These are phyloP conservation scores for Eubucco bourcierii DNA, from an alignment of 2,113 vertebrate genomes.

Conservation along the genomic window DNA sequence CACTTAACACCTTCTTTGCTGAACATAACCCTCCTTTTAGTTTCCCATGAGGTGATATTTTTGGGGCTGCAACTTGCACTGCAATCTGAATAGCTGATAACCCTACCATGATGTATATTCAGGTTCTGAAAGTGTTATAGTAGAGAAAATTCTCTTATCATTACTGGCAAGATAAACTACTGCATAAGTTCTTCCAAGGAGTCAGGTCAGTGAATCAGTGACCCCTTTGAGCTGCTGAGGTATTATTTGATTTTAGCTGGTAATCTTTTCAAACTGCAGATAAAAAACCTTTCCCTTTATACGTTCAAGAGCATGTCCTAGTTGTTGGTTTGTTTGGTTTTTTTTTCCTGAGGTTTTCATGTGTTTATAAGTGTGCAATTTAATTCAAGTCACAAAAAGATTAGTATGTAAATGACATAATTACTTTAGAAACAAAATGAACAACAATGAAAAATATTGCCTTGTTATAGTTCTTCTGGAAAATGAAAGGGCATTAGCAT, in stretches of 20 bases:
- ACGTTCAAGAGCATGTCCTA: neutral
- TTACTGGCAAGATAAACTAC: neutral
- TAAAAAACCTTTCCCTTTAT: neutral
- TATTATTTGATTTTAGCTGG: neutral
- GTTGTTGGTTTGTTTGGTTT: too few species aligned
- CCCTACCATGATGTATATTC: neutral
- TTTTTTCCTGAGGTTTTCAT: neutral
- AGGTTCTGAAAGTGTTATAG: neutral
- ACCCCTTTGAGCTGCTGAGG: neutral
- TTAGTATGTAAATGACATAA: conserved; percentile 29
- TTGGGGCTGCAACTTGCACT: neutral
- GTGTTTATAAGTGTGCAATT: neutral
- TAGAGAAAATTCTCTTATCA: neutral
- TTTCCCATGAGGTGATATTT: neutral
- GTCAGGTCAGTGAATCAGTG: neutral
- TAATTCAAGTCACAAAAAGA: conserved; percentile 44
- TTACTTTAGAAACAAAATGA: conserved; percentile 19
- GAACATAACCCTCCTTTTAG: neutral
- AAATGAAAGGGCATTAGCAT: conserved; percentile 5
- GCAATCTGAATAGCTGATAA: neutral
- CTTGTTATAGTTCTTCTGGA: neutral
- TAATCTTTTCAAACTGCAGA: neutral
- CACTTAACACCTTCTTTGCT: neutral
- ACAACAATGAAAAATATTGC: conserved; percentile 18
- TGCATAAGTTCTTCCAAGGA: neutral